Conservation (phyloP, 2,888 invertebrate species). For the Trachelus iudaicus region DNA sequence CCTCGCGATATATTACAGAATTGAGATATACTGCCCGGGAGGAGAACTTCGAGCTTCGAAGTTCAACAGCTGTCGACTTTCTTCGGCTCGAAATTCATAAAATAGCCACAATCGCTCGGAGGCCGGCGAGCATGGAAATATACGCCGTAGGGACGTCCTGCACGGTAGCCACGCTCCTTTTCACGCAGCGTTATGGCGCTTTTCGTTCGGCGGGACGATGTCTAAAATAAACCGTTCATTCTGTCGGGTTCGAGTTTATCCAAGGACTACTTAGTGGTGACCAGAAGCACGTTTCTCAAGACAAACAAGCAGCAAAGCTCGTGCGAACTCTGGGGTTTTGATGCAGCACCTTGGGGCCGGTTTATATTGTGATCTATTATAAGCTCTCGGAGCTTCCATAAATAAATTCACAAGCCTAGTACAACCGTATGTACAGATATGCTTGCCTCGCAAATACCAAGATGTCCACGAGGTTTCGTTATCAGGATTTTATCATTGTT, state of each 20-base stretch:
- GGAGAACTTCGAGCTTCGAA: not conserved
- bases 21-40: not conserved
- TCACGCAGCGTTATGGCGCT: not conserved
- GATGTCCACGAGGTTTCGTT: not conserved
- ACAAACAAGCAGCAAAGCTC: slow-evolving; percentile 3
- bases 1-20: not conserved
- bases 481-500: not conserved
- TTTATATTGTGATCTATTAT: slow-evolving; percentile 54
- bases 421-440: not conserved
- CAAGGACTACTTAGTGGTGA: slow-evolving; percentile 8
- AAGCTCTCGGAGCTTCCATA: slow-evolving; percentile 40
- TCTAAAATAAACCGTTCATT: slow-evolving; percentile 2
- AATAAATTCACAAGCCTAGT: slow-evolving; percentile 37
- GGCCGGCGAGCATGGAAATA: not conserved
- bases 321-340: not conserved
- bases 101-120: not conserved
- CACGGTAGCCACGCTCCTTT: not conserved
- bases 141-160: not conserved
- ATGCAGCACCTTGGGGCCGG: slow-evolving; percentile 7
- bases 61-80: not conserved
- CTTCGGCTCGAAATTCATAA: not conserved
- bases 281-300: slow-evolving; percentile 5
- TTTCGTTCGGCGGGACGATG: not conserved
- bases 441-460: not conserved
- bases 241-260: slow-evolving; percentile 5